Evolutionary conservation across 2,797 vertebrate species (phyloP).

Genomic region (Serranus cabrilla): DNA sequence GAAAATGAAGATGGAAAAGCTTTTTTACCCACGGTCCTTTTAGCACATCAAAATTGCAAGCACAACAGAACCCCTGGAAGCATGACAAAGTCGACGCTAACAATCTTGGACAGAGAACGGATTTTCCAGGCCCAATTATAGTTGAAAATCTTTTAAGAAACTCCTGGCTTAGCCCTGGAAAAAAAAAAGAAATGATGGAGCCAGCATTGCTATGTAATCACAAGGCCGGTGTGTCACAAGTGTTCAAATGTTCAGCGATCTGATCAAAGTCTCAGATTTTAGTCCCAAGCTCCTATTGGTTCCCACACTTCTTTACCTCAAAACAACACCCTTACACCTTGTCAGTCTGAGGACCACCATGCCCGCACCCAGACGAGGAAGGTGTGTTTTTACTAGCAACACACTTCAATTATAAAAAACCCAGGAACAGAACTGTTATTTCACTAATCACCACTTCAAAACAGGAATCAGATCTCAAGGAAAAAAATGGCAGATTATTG

Average conservation of each 20-base stretch:
- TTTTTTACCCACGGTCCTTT: conserved; percentile 46
- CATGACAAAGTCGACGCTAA: conserved; percentile 76
- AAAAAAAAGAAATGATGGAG: conserved; percentile 56
- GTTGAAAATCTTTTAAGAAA: conserved; percentile 77
- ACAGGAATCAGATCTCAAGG: conserved; percentile 51
- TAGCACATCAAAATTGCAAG: conserved; percentile 67
- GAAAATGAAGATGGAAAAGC: conserved; percentile 55
- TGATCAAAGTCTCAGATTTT: conserved; percentile 82
- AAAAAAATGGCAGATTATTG: conserved; percentile 56
- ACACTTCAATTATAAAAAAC: conserved; percentile 56
- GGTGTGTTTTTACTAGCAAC: conserved; percentile 54
- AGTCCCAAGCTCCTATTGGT: conserved; percentile 43
- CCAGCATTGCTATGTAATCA: conserved; percentile 63
- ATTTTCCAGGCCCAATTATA: conserved; percentile 83
- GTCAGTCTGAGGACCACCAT: conserved; percentile 60
- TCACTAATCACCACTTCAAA: conserved; percentile 70
- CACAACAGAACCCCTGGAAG: conserved; percentile 69
- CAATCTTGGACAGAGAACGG: conserved; percentile 74
- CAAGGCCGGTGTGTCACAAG: conserved; percentile 71
- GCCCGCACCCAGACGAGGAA: conserved; percentile 31
- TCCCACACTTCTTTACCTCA: conserved; percentile 54
- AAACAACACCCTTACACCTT: conserved; percentile 55
- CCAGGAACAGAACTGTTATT: conserved; percentile 56
- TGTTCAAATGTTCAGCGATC: conserved; percentile 71
- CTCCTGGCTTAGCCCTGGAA: conserved; percentile 66